These are phyloP conservation scores for Pipistrellus kuhlii DNA, from an alignment of 2,797 vertebrate genomes.

Conservation along the genomic window DNA sequence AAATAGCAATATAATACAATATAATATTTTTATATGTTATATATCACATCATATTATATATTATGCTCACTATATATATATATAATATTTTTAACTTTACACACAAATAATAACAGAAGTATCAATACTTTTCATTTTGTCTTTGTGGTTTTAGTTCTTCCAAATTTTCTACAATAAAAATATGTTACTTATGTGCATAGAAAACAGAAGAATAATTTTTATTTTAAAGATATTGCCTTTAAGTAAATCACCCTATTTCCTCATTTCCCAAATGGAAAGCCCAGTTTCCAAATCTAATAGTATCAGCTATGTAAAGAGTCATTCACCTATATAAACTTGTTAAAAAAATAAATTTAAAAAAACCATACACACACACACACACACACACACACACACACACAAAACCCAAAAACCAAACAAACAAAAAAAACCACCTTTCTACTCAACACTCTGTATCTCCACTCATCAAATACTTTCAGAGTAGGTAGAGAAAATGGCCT, in stretches of 20 bases:
- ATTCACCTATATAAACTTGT: not conserved
- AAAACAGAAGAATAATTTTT: not conserved
- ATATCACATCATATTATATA: not conserved
- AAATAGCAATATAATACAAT: not conserved
- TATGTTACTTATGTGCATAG: not conserved
- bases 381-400: no score
- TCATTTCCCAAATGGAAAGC: not conserved
- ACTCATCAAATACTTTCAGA: not conserved
- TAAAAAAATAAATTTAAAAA: not conserved
- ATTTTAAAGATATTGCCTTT: not conserved
- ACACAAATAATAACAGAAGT: not conserved
- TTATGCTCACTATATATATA: not conserved
- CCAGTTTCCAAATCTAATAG: not conserved
- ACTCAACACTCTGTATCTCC: not conserved
- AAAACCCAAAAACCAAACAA: not conserved
- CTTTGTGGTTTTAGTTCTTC: not conserved
- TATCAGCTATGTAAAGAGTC: not conserved
- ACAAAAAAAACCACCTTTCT: not conserved
- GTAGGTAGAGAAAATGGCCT: not conserved
- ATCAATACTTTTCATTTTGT: not conserved
- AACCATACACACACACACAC: no score
- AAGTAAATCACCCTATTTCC: not conserved
- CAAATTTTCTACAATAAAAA: slow-evolving; percentile 15
- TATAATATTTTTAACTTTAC: not conserved
- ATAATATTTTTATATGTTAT: not conserved